Base-by-base conservation (phyloP, 2,113 vertebrate genomes). In the Gopherus flavomarginatus region DNA sequence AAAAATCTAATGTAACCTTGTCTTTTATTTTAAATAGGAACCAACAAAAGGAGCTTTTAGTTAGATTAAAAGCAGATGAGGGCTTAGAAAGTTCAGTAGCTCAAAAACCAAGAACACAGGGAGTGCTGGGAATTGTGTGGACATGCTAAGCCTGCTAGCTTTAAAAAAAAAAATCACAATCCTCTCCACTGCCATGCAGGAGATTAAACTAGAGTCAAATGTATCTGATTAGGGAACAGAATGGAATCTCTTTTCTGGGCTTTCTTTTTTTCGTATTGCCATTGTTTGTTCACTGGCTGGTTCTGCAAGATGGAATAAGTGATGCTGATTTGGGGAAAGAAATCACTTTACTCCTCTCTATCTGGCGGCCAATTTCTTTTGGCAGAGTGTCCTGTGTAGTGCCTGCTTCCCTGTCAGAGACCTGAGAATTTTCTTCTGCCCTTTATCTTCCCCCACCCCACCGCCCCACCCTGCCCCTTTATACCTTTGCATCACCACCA, bases 21-120 rank as follows among this genome's bases (percentile, higher is more conserved):
- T 94, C 75, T 94, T 14, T 95, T 88, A 87, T 94, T 95, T 95
- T 89, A 96, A 94, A 89, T 80, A 95, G 87, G 95, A 95, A 75
- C 38, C 88, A 95, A 27, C 69, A 81, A 27, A 87, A 95, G 88
- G 31, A 96, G n/a, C 93, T 95, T 97, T 97, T 87, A 90, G 87
- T 88, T 80, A 89, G 47, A 87, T 81, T 96, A 89, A 38, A 85
- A 91, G 88, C 92, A 96, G 90, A 93, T 94, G 92, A 90, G 62
- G 35, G 69, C 80, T 81, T 53, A 77, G 86, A 85, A 90, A 80
- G 75, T 91, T 95, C 87, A 3, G 94, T 89, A 95, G 80, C 93
- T 93, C 62, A 80, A 69, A 83, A 88, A 94, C 44, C 81, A 35
- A 86, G 26, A 50, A 49, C 79, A 47, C n/a, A 69, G 42, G 52